Evolutionary conservation across 2,113 vertebrate genomes (phyloP), one percentile per base, ranked within the genome.

Genomic region (Hippocampus barbouri): DNA sequence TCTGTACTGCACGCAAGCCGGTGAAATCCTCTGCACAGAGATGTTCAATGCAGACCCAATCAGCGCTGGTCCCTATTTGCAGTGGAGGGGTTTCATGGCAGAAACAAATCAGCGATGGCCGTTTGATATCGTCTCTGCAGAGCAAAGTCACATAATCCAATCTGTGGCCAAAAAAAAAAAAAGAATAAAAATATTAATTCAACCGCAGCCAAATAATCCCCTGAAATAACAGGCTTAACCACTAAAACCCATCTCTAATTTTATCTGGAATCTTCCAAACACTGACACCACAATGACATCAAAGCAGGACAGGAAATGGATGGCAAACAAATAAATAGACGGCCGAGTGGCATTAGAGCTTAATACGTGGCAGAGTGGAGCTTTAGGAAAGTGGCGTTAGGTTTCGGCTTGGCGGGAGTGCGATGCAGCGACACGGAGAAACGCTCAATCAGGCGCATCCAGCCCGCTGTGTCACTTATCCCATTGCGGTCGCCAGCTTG

Each of bases 151-250:
- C 79, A 86, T 93, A 93, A 92, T 92, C 91, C 88, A 89, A 88
- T 93, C 91, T 90, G 85, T 81, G 87, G 81, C 83, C 86, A 23
- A 45, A 78, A 90, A 89, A 89, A 87, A 38, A 34, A 34, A 38
- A 38, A 83, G 83, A 92, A 91, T 90, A 85, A 90, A 91, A 93
- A 88, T 86, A 86, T 89, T 91, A 90, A 89, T 93, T 92, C 88
- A 90, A 76, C 85, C 81, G 85, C 83, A 68, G 82, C 82, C 76
- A 59, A 84, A 83, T 87, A 91, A 93, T 91, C 90, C 91, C 86
- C 90, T 73, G 89, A 91, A 93, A 93, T 93, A 93, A 92, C 86
- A 88, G 79, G 91, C 89, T 92, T 93, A 93, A 88, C 83, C 86
- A 88, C 87, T 90, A 90, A 92, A 92, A 83, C 91, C 86, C 86